Evolutionary conservation across 2,113 vertebrate genomes (phyloP).

Genomic region (Ursus arctos): DNA sequence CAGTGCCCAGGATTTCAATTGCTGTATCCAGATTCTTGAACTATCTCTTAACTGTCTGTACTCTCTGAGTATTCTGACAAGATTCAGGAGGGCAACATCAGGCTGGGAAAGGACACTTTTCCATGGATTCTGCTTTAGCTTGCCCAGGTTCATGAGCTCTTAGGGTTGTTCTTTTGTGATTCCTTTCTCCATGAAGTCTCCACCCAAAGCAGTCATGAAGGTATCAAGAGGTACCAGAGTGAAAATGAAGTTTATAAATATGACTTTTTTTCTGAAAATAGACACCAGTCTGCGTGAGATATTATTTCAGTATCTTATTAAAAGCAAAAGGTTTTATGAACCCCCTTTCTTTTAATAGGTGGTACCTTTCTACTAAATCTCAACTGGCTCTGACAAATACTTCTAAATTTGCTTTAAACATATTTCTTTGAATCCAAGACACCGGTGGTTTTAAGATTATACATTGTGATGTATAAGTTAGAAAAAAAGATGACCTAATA

Average conservation of each 20-base stretch:
- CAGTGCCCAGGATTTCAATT: background rate
- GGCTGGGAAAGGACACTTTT: background rate
- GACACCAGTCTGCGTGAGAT: background rate
- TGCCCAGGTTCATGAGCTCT: background rate
- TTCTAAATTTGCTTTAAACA: background rate
- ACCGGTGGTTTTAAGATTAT: background rate
- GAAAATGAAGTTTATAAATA: slow-evolving; percentile 29
- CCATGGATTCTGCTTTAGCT: background rate
- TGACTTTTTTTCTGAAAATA: slow-evolving; percentile 39
- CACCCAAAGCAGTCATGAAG: background rate
- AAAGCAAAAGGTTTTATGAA: slow-evolving; percentile 6
- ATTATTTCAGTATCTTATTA: slow-evolving; percentile 11
- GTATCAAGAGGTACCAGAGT: background rate
- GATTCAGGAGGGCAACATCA: background rate
- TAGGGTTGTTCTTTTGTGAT: background rate
- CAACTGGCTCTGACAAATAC: background rate
- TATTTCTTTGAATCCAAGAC: background rate
- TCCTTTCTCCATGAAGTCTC: background rate
- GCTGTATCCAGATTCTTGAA: background rate
- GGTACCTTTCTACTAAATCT: background rate
- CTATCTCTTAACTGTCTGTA: background rate
- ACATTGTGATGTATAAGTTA: background rate
- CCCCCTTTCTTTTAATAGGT: background rate
- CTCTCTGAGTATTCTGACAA: background rate
- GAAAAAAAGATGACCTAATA: background rate